Base-by-base conservation (phyloP, 2,888 invertebrate species). In the Spodoptera picta region DNA sequence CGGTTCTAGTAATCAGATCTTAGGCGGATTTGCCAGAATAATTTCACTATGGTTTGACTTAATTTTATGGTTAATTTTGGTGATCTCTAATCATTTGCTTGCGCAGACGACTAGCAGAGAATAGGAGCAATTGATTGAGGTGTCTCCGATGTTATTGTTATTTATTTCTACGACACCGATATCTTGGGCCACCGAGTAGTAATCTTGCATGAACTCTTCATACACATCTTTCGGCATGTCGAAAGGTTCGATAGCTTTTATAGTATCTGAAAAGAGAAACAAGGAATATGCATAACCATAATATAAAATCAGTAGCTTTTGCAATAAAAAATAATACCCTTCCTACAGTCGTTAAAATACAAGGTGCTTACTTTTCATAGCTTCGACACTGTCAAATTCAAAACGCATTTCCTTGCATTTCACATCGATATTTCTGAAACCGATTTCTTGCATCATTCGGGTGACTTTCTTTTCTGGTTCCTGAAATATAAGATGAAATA, bases 341-440 rank as follows among this genome's bases (percentile, higher is more conserved):
- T 19, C 19, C 19, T 1, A 2, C 19, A 19, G 19, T 19, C 19
- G 19, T 19, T 19, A 19, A 19, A 19, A 19, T 19, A 19, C 19
- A 19, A 19, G 19, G 19, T 19, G 19, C 74, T 60, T 23, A 81
- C 81, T 69, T 77, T 80, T 81, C 31, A 81, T 65, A 11, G 62
- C 63, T 7, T 72, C 59, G 3, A 75, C 55, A 23, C 51, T 69
- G 10, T 74, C 62, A 44, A 73, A 76, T 2, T 58, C 59, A 60
- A 67, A 73, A 23, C 54, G 46, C 69, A 73, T 72, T 43, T 72
- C 61, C 53, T 72, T 80, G 12, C 92, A 88, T 74, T 95, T 94
- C 56, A 96, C 96, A 51, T 95, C 92, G n/a, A 93, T 85, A n/a
- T 95, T 91, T 24, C 91, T 86, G 78, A 97, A 97, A 0, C 96